phyloP scores from a whole-genome alignment of 1,140 invertebrate genomes.

The Monochamus saltuarius region DNA sequence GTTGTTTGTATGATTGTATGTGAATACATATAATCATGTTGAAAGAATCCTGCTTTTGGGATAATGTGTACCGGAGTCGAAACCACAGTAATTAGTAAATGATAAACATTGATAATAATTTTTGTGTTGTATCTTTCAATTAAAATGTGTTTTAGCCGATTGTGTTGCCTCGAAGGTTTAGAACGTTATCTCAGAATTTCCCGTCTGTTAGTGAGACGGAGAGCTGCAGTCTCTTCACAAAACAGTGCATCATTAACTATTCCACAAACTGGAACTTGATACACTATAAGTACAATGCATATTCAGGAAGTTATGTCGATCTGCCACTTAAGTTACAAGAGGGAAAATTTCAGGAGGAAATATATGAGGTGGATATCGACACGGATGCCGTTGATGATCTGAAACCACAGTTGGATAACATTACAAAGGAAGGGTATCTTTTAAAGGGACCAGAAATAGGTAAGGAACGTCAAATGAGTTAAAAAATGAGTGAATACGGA shows the following conservation, averaged over 20 bases:
- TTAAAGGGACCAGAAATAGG: slow-evolving; percentile 86
- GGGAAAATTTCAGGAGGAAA: slow-evolving; percentile 74
- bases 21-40: too few species aligned
- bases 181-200: slow-evolving; percentile 74
- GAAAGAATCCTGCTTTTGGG: too few species aligned
- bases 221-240: slow-evolving; percentile 72
- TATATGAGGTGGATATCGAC: slow-evolving; percentile 86
- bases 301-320: slow-evolving; percentile 81
- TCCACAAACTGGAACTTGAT: slow-evolving; percentile 83
- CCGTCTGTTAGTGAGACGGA: slow-evolving; percentile 56
- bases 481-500: not conserved
- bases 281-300: slow-evolving; percentile 84
- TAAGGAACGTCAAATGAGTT: slow-evolving; percentile 12
- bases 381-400: slow-evolving; percentile 76
- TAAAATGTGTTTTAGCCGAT: slow-evolving; percentile 66
- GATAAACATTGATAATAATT: too few species aligned
- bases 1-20: too few species aligned
- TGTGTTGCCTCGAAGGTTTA: slow-evolving; percentile 71
- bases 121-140: too few species aligned
- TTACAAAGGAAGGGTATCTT: slow-evolving; percentile 86
- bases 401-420: slow-evolving; percentile 65
- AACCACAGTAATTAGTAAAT: too few species aligned
- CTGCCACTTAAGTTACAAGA: slow-evolving; percentile 70
- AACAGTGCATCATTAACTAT: slow-evolving; percentile 85
- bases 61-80: too few species aligned